Conservation (phyloP, 2,797 vertebrate genomes). For the Sus cebifrons region DNA sequence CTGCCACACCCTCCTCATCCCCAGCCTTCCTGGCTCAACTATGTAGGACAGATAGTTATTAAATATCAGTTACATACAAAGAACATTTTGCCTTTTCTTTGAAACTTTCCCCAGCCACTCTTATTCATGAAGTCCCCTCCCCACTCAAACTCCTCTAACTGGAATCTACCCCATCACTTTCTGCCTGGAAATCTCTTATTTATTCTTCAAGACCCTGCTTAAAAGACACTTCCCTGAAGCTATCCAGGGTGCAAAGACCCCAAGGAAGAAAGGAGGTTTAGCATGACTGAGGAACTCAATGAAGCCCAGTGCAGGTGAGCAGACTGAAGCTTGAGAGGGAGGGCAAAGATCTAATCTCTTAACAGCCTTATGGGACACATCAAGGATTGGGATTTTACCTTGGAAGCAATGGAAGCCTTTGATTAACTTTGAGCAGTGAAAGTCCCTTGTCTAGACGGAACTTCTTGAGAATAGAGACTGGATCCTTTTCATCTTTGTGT, state of each 20-base stretch:
- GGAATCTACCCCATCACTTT: background rate
- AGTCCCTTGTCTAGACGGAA: slow-evolving; percentile 12
- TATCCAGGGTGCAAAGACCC: background rate
- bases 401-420: background rate
- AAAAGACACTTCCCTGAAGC: background rate
- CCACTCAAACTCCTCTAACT: background rate
- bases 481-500: slow-evolving; percentile 7
- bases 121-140: background rate
- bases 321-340: background rate
- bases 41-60: background rate
- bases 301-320: background rate
- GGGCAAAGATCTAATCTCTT: background rate
- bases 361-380: background rate
- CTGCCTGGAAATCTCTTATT: slow-evolving; percentile 25
- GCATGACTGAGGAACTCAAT: background rate
- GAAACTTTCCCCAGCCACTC: background rate
- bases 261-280: background rate
- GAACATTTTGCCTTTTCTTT: background rate
- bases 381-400: background rate
- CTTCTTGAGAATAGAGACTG: background rate
- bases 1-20: background rate
- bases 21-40: background rate
- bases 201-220: background rate
- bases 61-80: background rate
- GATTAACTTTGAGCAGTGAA: background rate